Evolutionary conservation across 1,140 invertebrate species (phyloP).

Genomic region (Oncopeltus fasciatus): DNA sequence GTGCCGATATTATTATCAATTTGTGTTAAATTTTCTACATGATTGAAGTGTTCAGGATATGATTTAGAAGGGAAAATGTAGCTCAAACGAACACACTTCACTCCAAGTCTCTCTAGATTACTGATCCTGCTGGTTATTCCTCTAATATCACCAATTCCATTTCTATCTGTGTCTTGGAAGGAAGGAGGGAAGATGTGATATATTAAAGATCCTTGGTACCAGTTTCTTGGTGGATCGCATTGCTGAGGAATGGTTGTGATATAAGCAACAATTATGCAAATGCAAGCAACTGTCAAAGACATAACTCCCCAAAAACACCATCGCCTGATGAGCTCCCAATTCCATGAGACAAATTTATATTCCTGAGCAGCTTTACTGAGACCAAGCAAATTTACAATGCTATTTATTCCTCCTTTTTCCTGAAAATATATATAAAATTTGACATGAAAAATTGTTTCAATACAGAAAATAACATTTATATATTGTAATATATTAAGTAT

Average conservation of each 20-base stretch:
- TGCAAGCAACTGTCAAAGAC: conserved; percentile 48
- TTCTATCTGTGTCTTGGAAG: conserved; percentile 56
- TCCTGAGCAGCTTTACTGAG: conserved; percentile 41
- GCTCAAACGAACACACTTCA: conserved; percentile 51
- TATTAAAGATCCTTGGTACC: conserved; percentile 67
- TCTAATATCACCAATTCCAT: conserved; percentile 57
- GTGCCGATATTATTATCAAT: conserved; percentile 49
- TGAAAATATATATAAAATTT: conserved; percentile 25
- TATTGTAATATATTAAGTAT: too few relatives aligned
- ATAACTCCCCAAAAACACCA: conserved; percentile 53
- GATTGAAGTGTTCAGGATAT: conserved; percentile 53
- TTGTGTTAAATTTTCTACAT: conserved; percentile 42
- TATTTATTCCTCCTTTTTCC: conserved; percentile 37
- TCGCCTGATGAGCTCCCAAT: conserved; percentile 60
- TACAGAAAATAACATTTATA: too few relatives aligned
- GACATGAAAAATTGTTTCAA: not conserved
- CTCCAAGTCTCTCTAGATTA: conserved; percentile 49
- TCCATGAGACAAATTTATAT: conserved; percentile 60
- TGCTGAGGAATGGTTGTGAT: conserved; percentile 51
- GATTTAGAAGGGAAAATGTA: conserved; percentile 53
- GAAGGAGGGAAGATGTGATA: conserved; percentile 73
- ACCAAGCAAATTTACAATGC: conserved; percentile 37
- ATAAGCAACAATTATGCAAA: conserved; percentile 51
- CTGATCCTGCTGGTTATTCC: conserved; percentile 49
- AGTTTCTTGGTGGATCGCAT: conserved; percentile 49